Evolutionary conservation across 2,113 vertebrate species (phyloP).

Genomic region (Trachemys scripta): DNA sequence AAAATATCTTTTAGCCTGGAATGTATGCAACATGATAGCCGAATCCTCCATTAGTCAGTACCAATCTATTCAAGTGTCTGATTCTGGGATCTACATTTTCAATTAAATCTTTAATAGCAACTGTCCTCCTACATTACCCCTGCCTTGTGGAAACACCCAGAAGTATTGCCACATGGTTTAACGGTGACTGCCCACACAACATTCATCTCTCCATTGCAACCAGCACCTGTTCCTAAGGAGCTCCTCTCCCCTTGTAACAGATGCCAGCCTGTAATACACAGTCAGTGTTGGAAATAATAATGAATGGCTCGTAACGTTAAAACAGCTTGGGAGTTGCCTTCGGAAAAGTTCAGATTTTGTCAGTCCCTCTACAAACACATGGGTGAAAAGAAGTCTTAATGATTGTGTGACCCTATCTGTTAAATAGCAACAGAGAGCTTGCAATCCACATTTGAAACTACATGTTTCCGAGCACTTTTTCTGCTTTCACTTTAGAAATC

Average conservation of each 20-base stretch:
- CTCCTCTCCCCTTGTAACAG: neutral
- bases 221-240: neutral
- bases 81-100: too few relatives aligned
- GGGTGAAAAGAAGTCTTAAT: neutral
- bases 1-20: too few relatives aligned
- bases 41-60: too few relatives aligned
- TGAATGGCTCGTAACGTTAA: neutral
- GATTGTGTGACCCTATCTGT: neutral
- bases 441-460: neutral
- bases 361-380: neutral
- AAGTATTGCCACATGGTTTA: neutral
- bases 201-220: neutral
- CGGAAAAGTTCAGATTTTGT: neutral
- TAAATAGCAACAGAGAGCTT: neutral
- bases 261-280: accelerated
- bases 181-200: neutral
- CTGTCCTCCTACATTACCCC: too few relatives aligned
- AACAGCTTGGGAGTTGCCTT: neutral
- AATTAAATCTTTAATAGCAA: too few relatives aligned
- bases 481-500: neutral
- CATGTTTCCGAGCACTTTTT: neutral
- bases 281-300: neutral
- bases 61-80: too few relatives aligned
- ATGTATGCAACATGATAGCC: too few relatives aligned
- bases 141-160: neutral